Conservation (phyloP, 2,113 vertebrate genomes). For the Melanotaenia duboulayi region DNA sequence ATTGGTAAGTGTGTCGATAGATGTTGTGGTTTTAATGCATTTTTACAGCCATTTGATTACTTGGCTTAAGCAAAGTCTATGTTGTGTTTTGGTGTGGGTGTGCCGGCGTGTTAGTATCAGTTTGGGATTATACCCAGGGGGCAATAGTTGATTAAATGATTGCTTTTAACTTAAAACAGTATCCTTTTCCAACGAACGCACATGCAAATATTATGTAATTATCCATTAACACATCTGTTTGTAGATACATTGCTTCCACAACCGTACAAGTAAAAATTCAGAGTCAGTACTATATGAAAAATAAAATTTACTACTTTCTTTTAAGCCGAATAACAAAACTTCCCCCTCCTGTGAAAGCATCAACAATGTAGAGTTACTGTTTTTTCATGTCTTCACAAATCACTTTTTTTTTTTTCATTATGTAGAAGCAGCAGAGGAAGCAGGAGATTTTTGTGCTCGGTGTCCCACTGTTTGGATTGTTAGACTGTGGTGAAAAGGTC, state of each 20-base stretch:
- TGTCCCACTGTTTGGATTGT: conserved; percentile 10
- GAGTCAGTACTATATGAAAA: not conserved
- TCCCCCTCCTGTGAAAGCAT: not conserved
- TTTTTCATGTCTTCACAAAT: not conserved
- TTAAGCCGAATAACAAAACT: not conserved
- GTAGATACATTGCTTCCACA: not conserved
- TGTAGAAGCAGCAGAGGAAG: conserved; percentile 6
- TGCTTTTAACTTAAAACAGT: conserved; percentile 23
- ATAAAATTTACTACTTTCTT: not conserved
- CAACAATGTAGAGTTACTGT: not conserved
- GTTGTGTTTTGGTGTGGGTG: conserved; percentile 12
- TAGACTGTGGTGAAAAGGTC: conserved; percentile 43
- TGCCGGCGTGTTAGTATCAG: not conserved
- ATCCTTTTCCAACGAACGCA: not conserved
- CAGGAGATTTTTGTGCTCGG: not conserved
- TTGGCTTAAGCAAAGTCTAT: conserved; percentile 8
- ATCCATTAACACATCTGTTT: not conserved
- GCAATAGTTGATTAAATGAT: conserved; percentile 24
- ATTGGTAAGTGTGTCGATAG: conserved; percentile 27
- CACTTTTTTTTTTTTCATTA: conserved; percentile 3
- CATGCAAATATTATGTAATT: not conserved
- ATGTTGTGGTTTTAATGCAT: conserved; percentile 36
- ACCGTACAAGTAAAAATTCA: not conserved
- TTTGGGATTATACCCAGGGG: conserved; percentile 16
- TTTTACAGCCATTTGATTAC: not conserved